These are phyloP conservation scores for Hoplostethus mediterraneus DNA, from an alignment of 2,797 vertebrate genomes.

Conservation along the genomic window DNA sequence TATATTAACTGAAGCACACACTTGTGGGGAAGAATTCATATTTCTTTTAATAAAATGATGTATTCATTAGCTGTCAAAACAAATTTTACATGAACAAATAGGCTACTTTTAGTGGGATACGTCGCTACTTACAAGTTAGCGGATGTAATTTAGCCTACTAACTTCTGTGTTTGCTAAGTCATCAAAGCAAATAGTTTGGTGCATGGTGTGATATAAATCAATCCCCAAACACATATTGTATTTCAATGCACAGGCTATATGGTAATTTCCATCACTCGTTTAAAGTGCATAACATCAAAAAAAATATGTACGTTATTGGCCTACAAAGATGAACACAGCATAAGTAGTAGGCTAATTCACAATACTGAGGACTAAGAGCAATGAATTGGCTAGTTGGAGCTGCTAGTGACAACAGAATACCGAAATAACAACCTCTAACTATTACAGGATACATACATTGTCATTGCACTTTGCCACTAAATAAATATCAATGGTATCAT, in stretches of 20 bases:
- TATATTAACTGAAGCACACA: neutral
- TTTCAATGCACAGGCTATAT: slow-evolving; percentile 74
- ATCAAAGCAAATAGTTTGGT: slow-evolving; percentile 32
- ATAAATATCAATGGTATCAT: slow-evolving; percentile 81
- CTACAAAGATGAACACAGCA: slow-evolving; percentile 76
- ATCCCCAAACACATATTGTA: slow-evolving; percentile 46
- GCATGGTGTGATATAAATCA: slow-evolving; percentile 48
- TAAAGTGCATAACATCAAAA: slow-evolving; percentile 95
- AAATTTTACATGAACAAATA: slow-evolving; percentile 74
- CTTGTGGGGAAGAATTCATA: slow-evolving; percentile 16
- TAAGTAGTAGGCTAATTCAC: slow-evolving; percentile 72
- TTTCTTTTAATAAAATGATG: slow-evolving; percentile 74
- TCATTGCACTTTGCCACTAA: slow-evolving; percentile 98
- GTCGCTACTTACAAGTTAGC: slow-evolving; percentile 54
- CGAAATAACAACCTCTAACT: slow-evolving; percentile 79
- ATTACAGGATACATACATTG: slow-evolving; percentile 88
- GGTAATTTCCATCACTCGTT: slow-evolving; percentile 75
- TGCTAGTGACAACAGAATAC: slow-evolving; percentile 75
- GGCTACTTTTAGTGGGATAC: slow-evolving; percentile 66
- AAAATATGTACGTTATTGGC: slow-evolving; percentile 48
- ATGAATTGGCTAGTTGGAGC: slow-evolving; percentile 72
- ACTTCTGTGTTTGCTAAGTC: slow-evolving; percentile 46
- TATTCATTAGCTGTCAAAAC: slow-evolving; percentile 74
- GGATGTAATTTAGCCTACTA: slow-evolving; percentile 48
- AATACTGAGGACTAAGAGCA: slow-evolving; percentile 72